Percentiles rank a stretch among this genome's conserved stretches.
Conservation (phyloP, 2,113 vertebrate genomes). For the Limnothrissa miodon region DNA sequence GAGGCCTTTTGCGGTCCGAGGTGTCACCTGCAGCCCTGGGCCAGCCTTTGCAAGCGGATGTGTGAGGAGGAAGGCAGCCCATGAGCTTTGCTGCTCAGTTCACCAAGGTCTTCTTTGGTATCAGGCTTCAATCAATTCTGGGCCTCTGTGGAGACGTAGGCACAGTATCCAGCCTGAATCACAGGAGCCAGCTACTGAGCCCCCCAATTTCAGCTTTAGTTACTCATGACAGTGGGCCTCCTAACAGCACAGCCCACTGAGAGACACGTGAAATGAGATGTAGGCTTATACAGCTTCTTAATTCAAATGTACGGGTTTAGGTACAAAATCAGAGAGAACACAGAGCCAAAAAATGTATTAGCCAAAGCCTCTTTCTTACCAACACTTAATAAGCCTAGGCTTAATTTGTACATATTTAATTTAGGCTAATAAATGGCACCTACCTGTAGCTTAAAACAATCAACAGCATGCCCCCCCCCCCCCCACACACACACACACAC, state of each 20-base stretch:
- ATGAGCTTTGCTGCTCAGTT: not conserved
- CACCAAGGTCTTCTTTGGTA: slow-evolving; percentile 31
- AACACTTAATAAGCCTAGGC: no score
- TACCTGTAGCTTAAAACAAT: no score
- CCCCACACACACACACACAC: no score
- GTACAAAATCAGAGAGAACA: not conserved
- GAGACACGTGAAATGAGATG: not conserved
- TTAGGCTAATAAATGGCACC: no score
- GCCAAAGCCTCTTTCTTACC: not conserved
- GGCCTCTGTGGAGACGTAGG: slow-evolving; percentile 48
- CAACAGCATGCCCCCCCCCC: no score
- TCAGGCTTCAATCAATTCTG: slow-evolving; percentile 50
- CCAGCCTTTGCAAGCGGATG: not conserved
- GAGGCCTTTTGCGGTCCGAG: not conserved
- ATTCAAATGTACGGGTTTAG: not conserved
- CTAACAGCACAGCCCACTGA: not conserved
- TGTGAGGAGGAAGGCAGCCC: not conserved
- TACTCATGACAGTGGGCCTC: slow-evolving; percentile 30
- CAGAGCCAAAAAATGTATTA: not conserved
- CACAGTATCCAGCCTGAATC: slow-evolving; percentile 51
- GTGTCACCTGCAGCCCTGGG: not conserved
- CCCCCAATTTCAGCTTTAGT: slow-evolving; percentile 44
- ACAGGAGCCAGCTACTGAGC: slow-evolving; percentile 35
- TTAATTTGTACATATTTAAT: no score
- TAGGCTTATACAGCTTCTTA: not conserved